phyloP scores from a whole-genome alignment of 2,888 invertebrate genomes.

The Synergus laeviventris region DNA sequence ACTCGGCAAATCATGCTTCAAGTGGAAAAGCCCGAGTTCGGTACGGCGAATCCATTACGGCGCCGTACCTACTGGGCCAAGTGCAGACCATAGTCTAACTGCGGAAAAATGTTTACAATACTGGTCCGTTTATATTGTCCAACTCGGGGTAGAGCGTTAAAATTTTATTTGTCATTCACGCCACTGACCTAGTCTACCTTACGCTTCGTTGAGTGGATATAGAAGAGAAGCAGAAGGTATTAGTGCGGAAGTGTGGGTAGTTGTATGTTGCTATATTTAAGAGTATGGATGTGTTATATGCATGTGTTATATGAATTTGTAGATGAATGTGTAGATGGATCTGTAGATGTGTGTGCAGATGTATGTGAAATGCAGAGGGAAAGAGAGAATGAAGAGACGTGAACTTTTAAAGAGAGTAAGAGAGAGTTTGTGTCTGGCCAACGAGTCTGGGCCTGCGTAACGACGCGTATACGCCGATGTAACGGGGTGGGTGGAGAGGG shows the following conservation, averaged over 20 bases:
- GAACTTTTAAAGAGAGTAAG: slow-evolving; percentile 44
- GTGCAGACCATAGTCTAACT: too few species aligned
- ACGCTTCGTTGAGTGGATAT: slow-evolving; percentile 43
- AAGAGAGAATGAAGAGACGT: slow-evolving; percentile 41
- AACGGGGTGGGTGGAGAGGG: slow-evolving; percentile 48
- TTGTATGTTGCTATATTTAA: neutral
- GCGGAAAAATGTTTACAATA: too few species aligned
- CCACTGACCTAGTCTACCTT: slow-evolving; percentile 64
- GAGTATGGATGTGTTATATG: neutral
- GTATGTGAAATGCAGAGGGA: slow-evolving; percentile 33
- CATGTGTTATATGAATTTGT: neutral
- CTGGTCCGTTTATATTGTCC: too few species aligned
- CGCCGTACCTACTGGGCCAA: too few species aligned
- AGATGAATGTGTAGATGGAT: neutral
- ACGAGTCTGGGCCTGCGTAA: slow-evolving; percentile 69
- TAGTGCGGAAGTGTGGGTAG: neutral
- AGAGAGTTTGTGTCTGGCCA: slow-evolving; percentile 68
- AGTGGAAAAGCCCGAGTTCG: too few species aligned
- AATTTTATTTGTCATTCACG: slow-evolving; percentile 58
- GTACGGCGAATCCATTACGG: too few species aligned
- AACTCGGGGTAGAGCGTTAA: slow-evolving; percentile 9
- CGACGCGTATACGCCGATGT: slow-evolving; percentile 71
- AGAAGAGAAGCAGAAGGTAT: slow-evolving; percentile 37
- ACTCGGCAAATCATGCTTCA: too few species aligned
- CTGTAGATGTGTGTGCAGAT: neutral